Conservation (phyloP, 1,140 invertebrate genomes). For the Bombus confusus region DNA sequence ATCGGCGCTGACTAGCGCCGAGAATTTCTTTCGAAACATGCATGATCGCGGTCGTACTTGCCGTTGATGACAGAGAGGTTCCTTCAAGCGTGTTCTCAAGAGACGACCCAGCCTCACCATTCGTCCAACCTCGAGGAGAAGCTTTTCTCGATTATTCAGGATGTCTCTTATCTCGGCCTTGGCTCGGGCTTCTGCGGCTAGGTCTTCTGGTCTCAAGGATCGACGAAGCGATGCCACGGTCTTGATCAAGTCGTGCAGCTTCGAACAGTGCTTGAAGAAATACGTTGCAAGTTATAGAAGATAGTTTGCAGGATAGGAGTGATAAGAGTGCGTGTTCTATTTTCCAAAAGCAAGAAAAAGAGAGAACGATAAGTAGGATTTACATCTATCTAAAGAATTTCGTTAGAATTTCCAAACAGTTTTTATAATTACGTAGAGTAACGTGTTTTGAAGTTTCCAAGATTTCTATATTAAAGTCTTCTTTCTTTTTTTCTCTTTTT, state of each 20-base stretch:
- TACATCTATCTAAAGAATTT: no score
- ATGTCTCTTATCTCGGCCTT: constrained; percentile 81
- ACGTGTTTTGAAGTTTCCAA: not conserved
- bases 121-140: constrained; percentile 88
- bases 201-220: constrained; percentile 39
- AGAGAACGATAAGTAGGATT: not conserved
- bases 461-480: not conserved
- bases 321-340: not conserved
- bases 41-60: constrained; percentile 52
- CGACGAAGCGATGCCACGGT: constrained; percentile 75
- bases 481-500: not conserved
- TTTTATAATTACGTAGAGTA: not conserved
- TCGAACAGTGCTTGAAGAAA: constrained; percentile 82
- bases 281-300: not conserved
- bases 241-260: constrained; percentile 84
- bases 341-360: not conserved
- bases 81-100: constrained; percentile 86
- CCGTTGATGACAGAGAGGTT: constrained; percentile 82
- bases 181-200: constrained; percentile 37
- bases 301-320: not conserved
- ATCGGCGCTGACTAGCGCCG: not conserved
- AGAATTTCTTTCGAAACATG: not conserved
- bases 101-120: constrained; percentile 88
- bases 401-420: not conserved
- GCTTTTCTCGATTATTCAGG: constrained; percentile 85